Base-by-base conservation (phyloP, 2,797 vertebrate species). In the Lacerta agilis region DNA sequence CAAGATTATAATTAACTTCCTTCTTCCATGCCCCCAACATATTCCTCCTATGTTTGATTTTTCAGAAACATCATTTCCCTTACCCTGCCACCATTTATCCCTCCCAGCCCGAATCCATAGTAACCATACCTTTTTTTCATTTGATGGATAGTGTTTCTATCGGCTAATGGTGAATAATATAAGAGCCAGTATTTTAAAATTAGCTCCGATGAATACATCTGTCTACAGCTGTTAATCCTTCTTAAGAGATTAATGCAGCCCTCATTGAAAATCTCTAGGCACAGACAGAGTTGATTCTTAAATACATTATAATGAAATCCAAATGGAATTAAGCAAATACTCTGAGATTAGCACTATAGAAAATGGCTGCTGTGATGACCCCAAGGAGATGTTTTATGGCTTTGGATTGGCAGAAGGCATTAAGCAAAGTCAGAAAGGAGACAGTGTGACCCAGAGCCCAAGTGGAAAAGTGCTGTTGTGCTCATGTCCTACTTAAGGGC, bases 231-330 rank as follows among this genome's bases (percentile, higher is more conserved):
- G 75, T 90, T 96, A 95, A 96, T 94, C 85, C 76, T 90, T 92
- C 17, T 93, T 94, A 95, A 94, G 87, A 95, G 85, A 94, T 92
- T 95, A 94, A 93, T 88, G 87, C n/a, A 93, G 86, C 0, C 71
- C 64, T 78, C 33, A 87, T 3, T 89, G 88, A 93, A 93, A 95
- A 86, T 88, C 90, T 95, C 76, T 90, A 61, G 71, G 20, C 18
- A 90, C 66, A 43, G 78, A 88, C 90, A 92, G 41, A 91, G 86
- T 91, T 94, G 29, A 90, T 93, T 93, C 49, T 81, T 88, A 95
- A 95, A 93, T 88, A 93, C 93, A 92, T 91, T 92, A 84, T 93
- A 94, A 69, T 71, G 91, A 91, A 94, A 90, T 91, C 45, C 83
- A 94, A 94, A 92, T 88, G 80, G 15, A 93, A 89, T 90, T 93